phyloP scores from a whole-genome alignment of 2,888 invertebrate species.

The Coleophora flavipennella region DNA sequence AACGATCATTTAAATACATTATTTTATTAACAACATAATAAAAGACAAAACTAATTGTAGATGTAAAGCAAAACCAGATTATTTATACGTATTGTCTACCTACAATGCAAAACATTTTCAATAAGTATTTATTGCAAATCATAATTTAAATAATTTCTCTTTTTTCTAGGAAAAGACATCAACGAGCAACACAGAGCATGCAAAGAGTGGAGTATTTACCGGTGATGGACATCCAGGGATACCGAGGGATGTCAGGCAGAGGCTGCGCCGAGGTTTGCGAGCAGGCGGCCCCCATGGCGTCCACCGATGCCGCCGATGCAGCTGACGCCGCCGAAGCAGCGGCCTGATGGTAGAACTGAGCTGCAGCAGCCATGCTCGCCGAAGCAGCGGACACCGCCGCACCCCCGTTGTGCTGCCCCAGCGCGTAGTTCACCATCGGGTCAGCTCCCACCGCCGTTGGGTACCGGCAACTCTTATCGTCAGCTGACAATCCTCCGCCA shows the following conservation, averaged over 20 bases:
- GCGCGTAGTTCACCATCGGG: conserved; percentile 87
- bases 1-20: background rate
- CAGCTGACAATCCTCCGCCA: conserved; percentile 76
- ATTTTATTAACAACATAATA: too few relatives aligned
- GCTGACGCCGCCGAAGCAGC: conserved; percentile 82
- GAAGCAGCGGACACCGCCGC: conserved; percentile 79
- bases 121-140: too few relatives aligned
- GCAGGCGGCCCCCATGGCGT: conserved; percentile 88
- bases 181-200: conserved; percentile 27
- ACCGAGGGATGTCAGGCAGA: conserved; percentile 92
- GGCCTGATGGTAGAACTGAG: conserved; percentile 93
- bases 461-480: conserved; percentile 87
- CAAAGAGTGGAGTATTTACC: conserved; percentile 77
- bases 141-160: conserved; percentile 9
- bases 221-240: conserved; percentile 98
- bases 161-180: conserved; percentile 23
- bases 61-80: too few relatives aligned
- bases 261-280: conserved; percentile 87
- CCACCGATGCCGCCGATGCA: conserved; percentile 83
- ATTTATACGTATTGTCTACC: too few relatives aligned
- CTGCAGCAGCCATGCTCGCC: conserved; percentile 79
- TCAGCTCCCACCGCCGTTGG: conserved; percentile 77
- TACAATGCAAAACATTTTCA: too few relatives aligned
- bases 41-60: too few relatives aligned
- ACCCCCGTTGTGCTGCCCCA: conserved; percentile 82